Evolutionary conservation across 2,888 invertebrate genomes (phyloP).

Genomic region (Endomychus coccineus): DNA sequence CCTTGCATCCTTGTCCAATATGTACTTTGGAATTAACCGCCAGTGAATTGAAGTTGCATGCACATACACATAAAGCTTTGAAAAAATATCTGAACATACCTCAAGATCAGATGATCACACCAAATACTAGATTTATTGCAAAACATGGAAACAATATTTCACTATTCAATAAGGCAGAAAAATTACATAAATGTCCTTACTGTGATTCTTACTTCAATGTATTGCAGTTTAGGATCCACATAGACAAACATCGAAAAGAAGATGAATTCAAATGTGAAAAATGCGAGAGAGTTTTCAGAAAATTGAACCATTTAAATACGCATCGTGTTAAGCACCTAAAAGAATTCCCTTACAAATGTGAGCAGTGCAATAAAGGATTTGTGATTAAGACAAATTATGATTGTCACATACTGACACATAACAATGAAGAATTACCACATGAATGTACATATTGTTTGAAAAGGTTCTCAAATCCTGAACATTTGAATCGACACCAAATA

Average conservation of each 20-base stretch:
- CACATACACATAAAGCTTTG: conserved; percentile 31
- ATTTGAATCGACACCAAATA: conserved; percentile 31
- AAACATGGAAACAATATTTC: conserved; percentile 11
- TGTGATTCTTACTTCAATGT: conserved; percentile 27
- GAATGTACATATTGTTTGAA: conserved; percentile 32
- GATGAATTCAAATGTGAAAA: conserved; percentile 32
- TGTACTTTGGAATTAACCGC: conserved; percentile 30
- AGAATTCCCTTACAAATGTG: conserved; percentile 33
- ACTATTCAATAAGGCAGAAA: conserved; percentile 24
- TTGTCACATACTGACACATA: conserved; percentile 33
- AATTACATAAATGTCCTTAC: conserved; percentile 30
- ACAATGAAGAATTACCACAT: conserved; percentile 28
- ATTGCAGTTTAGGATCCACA: conserved; percentile 26
- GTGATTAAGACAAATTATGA: conserved; percentile 34
- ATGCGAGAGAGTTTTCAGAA: conserved; percentile 32
- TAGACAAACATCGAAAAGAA: conserved; percentile 28
- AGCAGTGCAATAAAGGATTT: conserved; percentile 33
- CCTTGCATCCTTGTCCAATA: conserved; percentile 30
- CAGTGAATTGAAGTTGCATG: conserved; percentile 28
- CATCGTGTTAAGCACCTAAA: conserved; percentile 33
- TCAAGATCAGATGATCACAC: conserved; percentile 20
- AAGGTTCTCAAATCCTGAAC: conserved; percentile 34
- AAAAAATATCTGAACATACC: conserved; percentile 30
- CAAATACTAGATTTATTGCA: not conserved
- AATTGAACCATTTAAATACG: conserved; percentile 32